Conservation (phyloP, 2,888 invertebrate species). For the Watsonalla binaria region DNA sequence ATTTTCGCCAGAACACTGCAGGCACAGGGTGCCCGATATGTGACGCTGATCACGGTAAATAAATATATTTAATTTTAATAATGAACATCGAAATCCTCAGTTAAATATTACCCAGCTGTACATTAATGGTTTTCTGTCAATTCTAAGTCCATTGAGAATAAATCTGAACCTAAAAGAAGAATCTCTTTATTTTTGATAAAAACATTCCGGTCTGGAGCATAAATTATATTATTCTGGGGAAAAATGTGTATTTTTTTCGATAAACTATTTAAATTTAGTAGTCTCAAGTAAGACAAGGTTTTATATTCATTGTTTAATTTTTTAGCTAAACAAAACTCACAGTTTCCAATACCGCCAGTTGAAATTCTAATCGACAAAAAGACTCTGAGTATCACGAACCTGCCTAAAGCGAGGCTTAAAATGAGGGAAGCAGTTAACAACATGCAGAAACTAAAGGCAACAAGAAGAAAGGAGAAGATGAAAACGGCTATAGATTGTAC, state of each 20-base stretch:
- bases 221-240: too few relatives aligned
- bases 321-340: not conserved
- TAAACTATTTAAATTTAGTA: too few relatives aligned
- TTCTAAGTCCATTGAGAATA: too few relatives aligned
- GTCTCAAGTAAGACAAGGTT: too few relatives aligned
- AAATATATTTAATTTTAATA: too few relatives aligned
- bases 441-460: not conserved
- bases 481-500: not conserved
- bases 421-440: not conserved
- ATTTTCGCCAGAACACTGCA: not conserved
- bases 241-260: too few relatives aligned
- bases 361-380: not conserved
- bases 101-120: too few relatives aligned
- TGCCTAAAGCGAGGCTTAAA: not conserved
- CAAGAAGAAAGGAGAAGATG: not conserved
- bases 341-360: not conserved
- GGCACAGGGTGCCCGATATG: not conserved
- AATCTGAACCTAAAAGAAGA: too few relatives aligned
- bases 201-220: too few relatives aligned
- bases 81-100: too few relatives aligned
- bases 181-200: too few relatives aligned
- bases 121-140: too few relatives aligned
- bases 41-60: not conserved
- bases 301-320: not conserved
- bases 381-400: not conserved